phyloP scores from a whole-genome alignment of 1,140 invertebrate species.

The Heliconius hermathena region DNA sequence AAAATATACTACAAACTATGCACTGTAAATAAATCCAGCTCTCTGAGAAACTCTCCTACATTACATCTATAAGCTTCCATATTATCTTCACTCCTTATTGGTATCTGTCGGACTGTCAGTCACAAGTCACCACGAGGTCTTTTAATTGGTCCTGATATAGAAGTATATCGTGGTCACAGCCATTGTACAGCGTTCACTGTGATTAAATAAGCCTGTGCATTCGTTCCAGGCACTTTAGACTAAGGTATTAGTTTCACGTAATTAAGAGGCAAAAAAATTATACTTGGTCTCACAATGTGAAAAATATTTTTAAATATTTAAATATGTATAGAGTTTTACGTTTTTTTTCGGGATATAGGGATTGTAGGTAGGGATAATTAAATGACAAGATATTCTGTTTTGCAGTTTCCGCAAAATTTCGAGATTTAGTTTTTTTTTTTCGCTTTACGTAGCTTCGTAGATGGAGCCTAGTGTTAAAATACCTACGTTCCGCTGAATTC shows the following conservation, averaged over 20 bases:
- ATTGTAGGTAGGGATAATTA: too few relatives aligned
- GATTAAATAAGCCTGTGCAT: conserved; percentile 29
- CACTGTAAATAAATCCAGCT: not conserved
- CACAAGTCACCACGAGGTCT: not conserved
- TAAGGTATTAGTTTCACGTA: conserved; percentile 36
- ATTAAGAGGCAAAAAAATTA: conserved; percentile 31
- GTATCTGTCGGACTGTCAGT: not conserved
- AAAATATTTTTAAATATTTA: not conserved
- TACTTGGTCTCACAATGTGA: not conserved
- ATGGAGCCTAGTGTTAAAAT: too few relatives aligned
- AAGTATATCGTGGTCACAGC: conserved; percentile 6
- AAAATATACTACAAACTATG: not conserved
- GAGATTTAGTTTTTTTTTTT: too few relatives aligned
- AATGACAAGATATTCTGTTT: too few relatives aligned
- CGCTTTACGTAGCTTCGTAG: too few relatives aligned
- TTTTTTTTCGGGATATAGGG: not conserved
- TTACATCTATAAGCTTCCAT: not conserved
- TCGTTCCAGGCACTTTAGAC: conserved; percentile 39
- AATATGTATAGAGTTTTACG: not conserved
- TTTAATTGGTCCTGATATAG: not conserved
- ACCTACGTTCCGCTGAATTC: too few relatives aligned
- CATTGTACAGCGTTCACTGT: conserved; percentile 21
- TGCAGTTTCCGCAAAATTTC: too few relatives aligned
- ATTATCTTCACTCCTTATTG: not conserved
- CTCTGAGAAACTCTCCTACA: not conserved